Conservation (phyloP, 2,888 invertebrate species). For the Dasypolia templi region DNA sequence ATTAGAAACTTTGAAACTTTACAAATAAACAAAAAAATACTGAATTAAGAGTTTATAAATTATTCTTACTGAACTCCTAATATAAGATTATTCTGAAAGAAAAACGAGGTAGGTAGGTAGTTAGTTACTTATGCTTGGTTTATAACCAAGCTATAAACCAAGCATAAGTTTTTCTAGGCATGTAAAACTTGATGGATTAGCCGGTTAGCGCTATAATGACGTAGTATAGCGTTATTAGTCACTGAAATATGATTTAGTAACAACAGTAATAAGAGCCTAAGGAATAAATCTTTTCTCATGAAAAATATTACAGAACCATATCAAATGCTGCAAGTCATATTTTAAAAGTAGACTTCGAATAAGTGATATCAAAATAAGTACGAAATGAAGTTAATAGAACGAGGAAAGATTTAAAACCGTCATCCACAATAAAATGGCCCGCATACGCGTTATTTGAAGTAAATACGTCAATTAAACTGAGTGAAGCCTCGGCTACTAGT, state of each 20-base stretch:
- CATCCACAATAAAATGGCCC: conserved; percentile 73
- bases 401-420: conserved; percentile 59
- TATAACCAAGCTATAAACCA: conserved; percentile 21
- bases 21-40: conserved; percentile 3
- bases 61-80: conserved; percentile 34
- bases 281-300: conserved; percentile 38
- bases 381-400: conserved; percentile 18
- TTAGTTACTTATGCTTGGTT: conserved; percentile 23
- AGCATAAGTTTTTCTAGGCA: conserved; percentile 42
- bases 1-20: not conserved
- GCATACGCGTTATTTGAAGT: conserved; percentile 74
- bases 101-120: conserved; percentile 22
- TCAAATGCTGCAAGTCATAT: conserved; percentile 5
- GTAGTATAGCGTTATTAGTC: conserved; percentile 56
- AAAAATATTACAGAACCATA: conserved; percentile 19
- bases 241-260: conserved; percentile 46
- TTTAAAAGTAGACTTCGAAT: conserved; percentile 8
- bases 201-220: conserved; percentile 42
- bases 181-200: conserved; percentile 68
- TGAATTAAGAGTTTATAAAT: not conserved
- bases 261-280: conserved; percentile 46
- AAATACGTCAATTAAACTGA: conserved; percentile 77
- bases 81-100: conserved; percentile 45
- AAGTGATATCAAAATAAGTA: conserved; percentile 15
- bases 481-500: conserved; percentile 68